A percentile compares a stretch with the other conserved stretches of the same genome.
Evolutionary conservation across 2,888 invertebrate genomes (phyloP).

Genomic region (Philereme transversata): DNA sequence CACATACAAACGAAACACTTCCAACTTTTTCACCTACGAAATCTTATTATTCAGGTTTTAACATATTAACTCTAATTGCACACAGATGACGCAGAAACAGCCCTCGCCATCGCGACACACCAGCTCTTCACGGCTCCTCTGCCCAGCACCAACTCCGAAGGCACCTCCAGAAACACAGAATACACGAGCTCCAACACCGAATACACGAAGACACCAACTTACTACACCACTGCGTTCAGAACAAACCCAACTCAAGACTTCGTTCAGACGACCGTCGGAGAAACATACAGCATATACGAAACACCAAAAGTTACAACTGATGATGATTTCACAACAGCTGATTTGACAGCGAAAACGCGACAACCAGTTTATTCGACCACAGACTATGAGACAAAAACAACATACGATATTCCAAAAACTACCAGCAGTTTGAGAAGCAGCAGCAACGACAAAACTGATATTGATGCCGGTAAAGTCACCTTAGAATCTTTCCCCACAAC

Average conservation of each 20-base stretch:
- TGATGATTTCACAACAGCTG: conserved; percentile 29
- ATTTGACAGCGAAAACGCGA: conserved; percentile 23
- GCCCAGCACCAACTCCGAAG: conserved; percentile 66
- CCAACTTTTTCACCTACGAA: not conserved
- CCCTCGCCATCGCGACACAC: conserved; percentile 76
- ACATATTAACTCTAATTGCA: conserved; percentile 24
- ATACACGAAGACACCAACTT: conserved; percentile 55
- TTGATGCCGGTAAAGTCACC: conserved; percentile 34
- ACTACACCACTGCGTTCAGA: conserved; percentile 63
- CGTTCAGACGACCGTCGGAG: conserved; percentile 53
- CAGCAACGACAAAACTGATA: conserved; percentile 28
- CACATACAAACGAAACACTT: conserved; percentile 5
- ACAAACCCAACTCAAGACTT: conserved; percentile 43
- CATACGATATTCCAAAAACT: conserved; percentile 30
- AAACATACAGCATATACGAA: conserved; percentile 45
- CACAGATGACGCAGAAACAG: conserved; percentile 75
- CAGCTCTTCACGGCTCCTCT: conserved; percentile 75
- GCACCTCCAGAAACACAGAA: conserved; percentile 57
- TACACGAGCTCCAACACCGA: conserved; percentile 65
- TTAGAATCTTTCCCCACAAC: conserved; percentile 34
- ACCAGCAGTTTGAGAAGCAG: conserved; percentile 13
- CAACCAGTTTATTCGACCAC: conserved; percentile 31
- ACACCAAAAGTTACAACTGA: conserved; percentile 41
- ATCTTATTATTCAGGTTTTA: conserved; percentile 1
- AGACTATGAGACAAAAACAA: conserved; percentile 31